phyloP scores from a whole-genome alignment of 2,888 invertebrate species.

The Prionchulus punctatus region DNA sequence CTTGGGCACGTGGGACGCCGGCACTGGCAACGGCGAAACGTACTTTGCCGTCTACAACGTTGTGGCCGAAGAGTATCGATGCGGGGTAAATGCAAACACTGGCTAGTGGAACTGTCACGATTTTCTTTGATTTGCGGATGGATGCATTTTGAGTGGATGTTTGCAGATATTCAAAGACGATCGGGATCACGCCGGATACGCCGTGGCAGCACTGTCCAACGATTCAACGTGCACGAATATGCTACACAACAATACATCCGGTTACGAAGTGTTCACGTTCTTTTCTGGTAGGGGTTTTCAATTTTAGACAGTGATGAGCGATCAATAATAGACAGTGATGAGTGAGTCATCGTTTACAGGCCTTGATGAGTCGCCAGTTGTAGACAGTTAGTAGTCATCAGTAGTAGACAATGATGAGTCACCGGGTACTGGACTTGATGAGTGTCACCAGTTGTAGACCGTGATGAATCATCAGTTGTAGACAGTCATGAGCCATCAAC shows the following conservation, averaged over 20 bases:
- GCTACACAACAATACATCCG: slow-evolving; percentile 4
- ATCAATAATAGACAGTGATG: too few species aligned
- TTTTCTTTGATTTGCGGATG: background rate
- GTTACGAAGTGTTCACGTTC: slow-evolving; percentile 9
- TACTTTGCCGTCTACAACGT: slow-evolving; percentile 10
- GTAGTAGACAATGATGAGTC: too few species aligned
- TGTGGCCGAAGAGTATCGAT: slow-evolving; percentile 9
- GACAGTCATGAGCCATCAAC: too few species aligned
- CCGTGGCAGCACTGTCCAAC: slow-evolving; percentile 9
- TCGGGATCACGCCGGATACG: background rate
- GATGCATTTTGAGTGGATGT: background rate
- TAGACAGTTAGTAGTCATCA: background rate
- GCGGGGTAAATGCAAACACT: slow-evolving; percentile 8
- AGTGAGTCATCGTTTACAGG: background rate
- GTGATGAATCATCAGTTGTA: too few species aligned
- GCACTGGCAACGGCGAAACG: background rate
- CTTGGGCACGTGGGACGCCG: slow-evolving; percentile 10
- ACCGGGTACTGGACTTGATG: too few species aligned
- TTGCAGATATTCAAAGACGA: slow-evolving; percentile 5
- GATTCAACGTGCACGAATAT: slow-evolving; percentile 8
- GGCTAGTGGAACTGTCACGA: background rate
- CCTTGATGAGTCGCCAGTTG: background rate
- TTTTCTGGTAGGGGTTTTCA: slow-evolving; percentile 3
- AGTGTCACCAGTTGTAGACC: too few species aligned
- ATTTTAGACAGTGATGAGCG: background rate